Base-by-base conservation (phyloP, 1,140 invertebrate genomes). In the Caenorhabditis inopinata region DNA sequence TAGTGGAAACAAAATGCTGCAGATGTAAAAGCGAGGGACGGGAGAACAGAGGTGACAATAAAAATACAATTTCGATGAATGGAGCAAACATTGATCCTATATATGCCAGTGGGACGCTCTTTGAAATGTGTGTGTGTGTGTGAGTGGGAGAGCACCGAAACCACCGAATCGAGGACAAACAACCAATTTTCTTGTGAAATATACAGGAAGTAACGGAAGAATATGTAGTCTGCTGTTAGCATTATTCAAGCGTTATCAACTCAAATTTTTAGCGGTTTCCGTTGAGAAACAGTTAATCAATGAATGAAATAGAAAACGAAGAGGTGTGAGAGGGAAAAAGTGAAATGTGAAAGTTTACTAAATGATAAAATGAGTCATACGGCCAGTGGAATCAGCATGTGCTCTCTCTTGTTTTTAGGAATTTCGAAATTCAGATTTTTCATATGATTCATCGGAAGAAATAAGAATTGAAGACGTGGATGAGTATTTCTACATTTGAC, bases 31-130 rank as follows among this genome's bases (percentile, higher is more conserved):
- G 16, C n/a, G 12, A 68, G 58, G 38, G 27, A 21, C 29, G 11
- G 27, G 38, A 42, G 21, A 18, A 29, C 18, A 25, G 18, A 32
- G 53, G 27, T 58, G 53, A 29, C 53, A 58, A 68, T 68, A 68
- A 68, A 68, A 68, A 68, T 68, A 68, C 58, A 68, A 68, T 68
- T 68, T 68, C 58, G 58, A 68, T 68, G 58, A 68, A 68, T 25
- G 58, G 58, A 68, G 58, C 58, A 68, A 68, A 68, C 58, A 68
- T 68, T 68, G 58, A 68, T 68, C 38, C 58, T 68, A 68, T 68
- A 68, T 68, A 68, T 2, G 49, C 11, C 9, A 7, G 58, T 42
- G 58, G 35, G 58, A 68, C 29, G 5, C 29, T n/a, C 38, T 68
- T 68, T 68, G 32, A 68, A n/a, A 68, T 68, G 25, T 42, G 58